A percentile compares a stretch with the other conserved stretches of the same genome.
phyloP scores from a whole-genome alignment of 1,140 invertebrate species.

The Heliconius congener region DNA sequence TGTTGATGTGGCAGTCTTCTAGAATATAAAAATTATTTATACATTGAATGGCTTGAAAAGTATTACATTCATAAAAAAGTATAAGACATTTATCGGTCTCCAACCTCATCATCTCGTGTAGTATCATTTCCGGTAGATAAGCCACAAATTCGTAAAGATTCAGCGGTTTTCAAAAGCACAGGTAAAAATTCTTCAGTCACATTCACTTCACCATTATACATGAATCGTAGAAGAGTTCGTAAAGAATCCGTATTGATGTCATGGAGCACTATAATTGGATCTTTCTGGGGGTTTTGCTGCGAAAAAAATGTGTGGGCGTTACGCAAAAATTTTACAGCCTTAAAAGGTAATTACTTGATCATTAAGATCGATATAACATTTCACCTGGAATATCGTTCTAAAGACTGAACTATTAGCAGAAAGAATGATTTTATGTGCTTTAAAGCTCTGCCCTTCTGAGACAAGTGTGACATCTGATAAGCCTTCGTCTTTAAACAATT shows the following conservation, averaged over 20 bases:
- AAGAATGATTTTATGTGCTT: conserved; percentile 88
- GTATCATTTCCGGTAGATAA: conserved; percentile 80
- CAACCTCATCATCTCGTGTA: conserved; percentile 63
- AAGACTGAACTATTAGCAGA: conserved; percentile 89
- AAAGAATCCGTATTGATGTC: conserved; percentile 84
- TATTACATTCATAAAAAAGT: not conserved
- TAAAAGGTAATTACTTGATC: conserved; percentile 11
- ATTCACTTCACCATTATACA: conserved; percentile 87
- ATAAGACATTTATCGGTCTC: not conserved
- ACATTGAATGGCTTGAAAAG: not conserved
- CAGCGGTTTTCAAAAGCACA: conserved; percentile 83
- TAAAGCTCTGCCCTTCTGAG: conserved; percentile 85
- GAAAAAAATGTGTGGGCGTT: conserved; percentile 67
- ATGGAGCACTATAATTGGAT: conserved; percentile 86
- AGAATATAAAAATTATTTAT: conserved; percentile 37
- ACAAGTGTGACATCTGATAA: conserved; percentile 87
- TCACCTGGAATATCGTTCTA: conserved; percentile 85
- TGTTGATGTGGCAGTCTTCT: conserved; percentile 54
- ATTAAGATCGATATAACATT: conserved; percentile 2
- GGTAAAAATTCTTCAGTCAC: conserved; percentile 85
- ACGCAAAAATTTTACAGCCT: conserved; percentile 4
- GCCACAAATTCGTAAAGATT: conserved; percentile 84
- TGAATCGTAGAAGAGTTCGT: conserved; percentile 83
- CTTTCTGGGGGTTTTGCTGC: conserved; percentile 85
- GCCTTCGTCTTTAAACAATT: conserved; percentile 85